Evolutionary conservation across 2,797 vertebrate species (phyloP).

Genomic region (Borostomias antarcticus): DNA sequence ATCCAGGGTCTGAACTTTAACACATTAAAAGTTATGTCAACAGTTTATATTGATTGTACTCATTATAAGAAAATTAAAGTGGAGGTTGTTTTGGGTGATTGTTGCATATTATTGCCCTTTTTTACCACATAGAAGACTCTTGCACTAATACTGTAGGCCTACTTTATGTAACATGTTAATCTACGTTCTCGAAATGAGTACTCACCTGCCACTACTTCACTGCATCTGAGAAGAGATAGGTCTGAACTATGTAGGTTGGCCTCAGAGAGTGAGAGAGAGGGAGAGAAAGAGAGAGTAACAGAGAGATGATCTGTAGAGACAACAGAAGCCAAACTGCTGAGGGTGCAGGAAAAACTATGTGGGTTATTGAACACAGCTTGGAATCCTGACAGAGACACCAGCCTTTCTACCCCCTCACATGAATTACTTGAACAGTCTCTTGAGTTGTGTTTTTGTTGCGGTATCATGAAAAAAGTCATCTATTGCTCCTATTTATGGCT

Average conservation of each 20-base stretch:
- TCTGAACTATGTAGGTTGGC: constrained; percentile 30
- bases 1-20: background rate
- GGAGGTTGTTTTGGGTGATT: background rate
- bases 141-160: background rate
- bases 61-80: background rate
- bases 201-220: constrained; percentile 51
- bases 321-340: constrained; percentile 11
- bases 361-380: constrained; percentile 43
- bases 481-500: too few relatives aligned
- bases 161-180: background rate
- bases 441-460: too few relatives aligned
- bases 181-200: constrained; percentile 21
- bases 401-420: too few relatives aligned
- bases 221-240: background rate
- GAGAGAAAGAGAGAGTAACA: constrained; percentile 26
- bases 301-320: constrained; percentile 52
- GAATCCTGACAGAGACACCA: constrained; percentile 52
- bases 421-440: too few relatives aligned
- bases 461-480: too few relatives aligned
- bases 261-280: constrained; percentile 21
- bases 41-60: too few relatives aligned
- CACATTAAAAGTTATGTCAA: too few relatives aligned
- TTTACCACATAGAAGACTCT: background rate
- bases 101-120: background rate
- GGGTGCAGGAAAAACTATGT: constrained; percentile 46